Conservation (phyloP, 2,888 invertebrate genomes). For the Trachelus stipa region DNA sequence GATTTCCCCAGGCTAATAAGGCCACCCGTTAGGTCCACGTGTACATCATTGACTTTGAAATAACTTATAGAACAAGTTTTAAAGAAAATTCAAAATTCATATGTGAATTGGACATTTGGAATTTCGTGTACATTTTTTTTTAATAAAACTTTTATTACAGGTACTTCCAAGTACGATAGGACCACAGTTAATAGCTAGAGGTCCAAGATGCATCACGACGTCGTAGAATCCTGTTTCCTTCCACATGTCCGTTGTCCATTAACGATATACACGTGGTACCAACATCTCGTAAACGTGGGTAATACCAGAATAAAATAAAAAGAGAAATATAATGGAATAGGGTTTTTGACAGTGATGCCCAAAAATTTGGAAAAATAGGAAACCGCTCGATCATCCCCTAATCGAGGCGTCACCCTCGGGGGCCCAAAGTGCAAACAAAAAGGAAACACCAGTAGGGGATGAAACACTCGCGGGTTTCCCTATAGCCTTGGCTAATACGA, state of each 20-base stretch:
- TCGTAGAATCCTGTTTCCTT: neutral
- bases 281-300: neutral
- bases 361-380: constrained; percentile 27
- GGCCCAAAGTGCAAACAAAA: constrained; percentile 34
- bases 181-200: neutral
- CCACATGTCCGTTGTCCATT: neutral
- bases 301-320: neutral
- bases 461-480: constrained; percentile 24
- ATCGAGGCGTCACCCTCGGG: neutral
- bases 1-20: constrained; percentile 14
- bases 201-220: neutral
- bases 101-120: neutral
- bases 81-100: neutral
- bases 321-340: neutral
- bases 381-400: constrained; percentile 36
- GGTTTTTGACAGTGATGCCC: neutral
- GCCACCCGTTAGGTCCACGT: constrained; percentile 17
- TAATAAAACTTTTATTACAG: neutral
- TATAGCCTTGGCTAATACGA: constrained; percentile 55
- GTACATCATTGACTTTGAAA: neutral
- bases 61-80: neutral
- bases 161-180: neutral
- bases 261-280: neutral
- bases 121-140: neutral
- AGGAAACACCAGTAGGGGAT: constrained; percentile 17